phyloP scores from a whole-genome alignment of 2,888 invertebrate genomes.

The Hesperia comma region DNA sequence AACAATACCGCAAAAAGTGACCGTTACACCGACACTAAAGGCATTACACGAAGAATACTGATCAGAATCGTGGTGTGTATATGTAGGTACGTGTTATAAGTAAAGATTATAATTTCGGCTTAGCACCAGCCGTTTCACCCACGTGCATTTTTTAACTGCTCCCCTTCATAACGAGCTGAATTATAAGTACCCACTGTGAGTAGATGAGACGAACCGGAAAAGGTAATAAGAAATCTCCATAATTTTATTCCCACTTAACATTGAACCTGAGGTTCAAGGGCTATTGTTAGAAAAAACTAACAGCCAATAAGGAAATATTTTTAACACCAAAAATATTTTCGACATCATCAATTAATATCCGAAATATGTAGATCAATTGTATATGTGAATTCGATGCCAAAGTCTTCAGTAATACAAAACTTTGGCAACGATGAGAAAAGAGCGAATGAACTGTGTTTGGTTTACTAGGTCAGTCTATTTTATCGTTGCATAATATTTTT shows the following conservation, averaged over 20 bases:
- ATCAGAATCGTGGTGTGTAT: constrained; percentile 36
- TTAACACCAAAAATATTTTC: background rate
- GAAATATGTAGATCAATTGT: background rate
- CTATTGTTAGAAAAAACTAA: background rate
- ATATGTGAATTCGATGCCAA: constrained; percentile 6
- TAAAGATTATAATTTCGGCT: constrained; percentile 25
- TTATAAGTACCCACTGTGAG: constrained; percentile 19
- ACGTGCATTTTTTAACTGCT: constrained; percentile 31
- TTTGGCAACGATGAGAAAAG: constrained; percentile 6
- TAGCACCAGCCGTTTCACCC: constrained; percentile 21
- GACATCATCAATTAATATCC: background rate
- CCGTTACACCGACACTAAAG: constrained; percentile 24
- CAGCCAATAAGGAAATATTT: background rate
- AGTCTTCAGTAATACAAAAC: background rate
- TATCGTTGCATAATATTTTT: background rate
- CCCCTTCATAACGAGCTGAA: constrained; percentile 30
- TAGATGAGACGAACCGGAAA: constrained; percentile 28
- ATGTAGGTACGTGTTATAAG: constrained; percentile 13
- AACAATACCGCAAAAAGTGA: constrained; percentile 62
- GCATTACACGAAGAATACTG: constrained; percentile 10
- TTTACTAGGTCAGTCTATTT: background rate
- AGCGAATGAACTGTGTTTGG: background rate
- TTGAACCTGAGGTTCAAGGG: background rate
- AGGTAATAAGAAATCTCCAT: constrained; percentile 19
- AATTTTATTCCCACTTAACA: constrained; percentile 17